Evolutionary conservation across 2,888 invertebrate species (phyloP).

Genomic region (Prosapia bicincta): DNA sequence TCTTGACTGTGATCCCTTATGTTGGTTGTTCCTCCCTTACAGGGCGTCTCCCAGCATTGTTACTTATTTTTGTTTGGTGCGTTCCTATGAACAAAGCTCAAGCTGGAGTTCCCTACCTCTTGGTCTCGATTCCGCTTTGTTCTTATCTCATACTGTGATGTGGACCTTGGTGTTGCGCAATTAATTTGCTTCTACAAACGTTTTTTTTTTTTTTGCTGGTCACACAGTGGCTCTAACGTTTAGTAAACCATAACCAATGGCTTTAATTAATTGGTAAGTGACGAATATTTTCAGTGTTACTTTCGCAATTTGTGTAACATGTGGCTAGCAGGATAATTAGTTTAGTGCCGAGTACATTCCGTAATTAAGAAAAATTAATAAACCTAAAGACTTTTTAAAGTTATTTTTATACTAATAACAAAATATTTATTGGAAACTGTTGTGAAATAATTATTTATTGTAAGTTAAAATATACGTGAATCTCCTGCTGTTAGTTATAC

Average conservation of each 20-base stretch:
- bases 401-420: constrained; percentile 38
- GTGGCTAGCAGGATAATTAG: neutral
- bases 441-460: constrained; percentile 24
- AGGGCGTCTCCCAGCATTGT: constrained; percentile 4
- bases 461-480: constrained; percentile 10
- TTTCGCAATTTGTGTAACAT: neutral
- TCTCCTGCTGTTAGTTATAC: neutral
- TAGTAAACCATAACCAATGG: constrained; percentile 22
- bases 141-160: neutral
- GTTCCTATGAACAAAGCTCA: neutral
- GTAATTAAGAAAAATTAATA: constrained; percentile 17
- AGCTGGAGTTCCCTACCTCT: neutral
- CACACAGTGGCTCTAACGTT: constrained; percentile 22
- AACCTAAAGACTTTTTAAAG: constrained; percentile 31
- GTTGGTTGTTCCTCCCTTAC: constrained; percentile 4
- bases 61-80: neutral
- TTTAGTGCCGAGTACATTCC: constrained; percentile 28
- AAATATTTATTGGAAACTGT: constrained; percentile 23
- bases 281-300: neutral
- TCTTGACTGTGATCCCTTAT: neutral
- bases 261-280: constrained; percentile 35
- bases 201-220: constrained; percentile 9
- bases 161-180: neutral
- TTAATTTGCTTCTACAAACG: neutral
- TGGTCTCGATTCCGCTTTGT: neutral